These are phyloP conservation scores for Crax fasciolata DNA, from an alignment of 2,797 vertebrate genomes.

Conservation along the genomic window DNA sequence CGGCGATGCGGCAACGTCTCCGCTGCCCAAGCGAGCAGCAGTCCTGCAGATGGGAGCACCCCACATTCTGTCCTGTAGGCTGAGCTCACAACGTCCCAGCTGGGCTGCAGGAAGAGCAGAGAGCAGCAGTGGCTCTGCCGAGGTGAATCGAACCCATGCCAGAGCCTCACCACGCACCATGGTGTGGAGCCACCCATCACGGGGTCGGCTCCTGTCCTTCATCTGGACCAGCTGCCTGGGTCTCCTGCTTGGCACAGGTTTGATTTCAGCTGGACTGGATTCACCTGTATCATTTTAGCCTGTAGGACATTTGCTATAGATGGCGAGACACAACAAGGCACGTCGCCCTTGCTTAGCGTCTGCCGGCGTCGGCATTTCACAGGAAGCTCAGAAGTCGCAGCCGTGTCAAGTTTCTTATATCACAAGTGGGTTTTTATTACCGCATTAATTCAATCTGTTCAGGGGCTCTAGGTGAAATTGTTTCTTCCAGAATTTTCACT, in stretches of 20 bases:
- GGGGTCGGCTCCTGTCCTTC: background rate
- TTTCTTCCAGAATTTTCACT: background rate
- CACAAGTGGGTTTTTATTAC: background rate
- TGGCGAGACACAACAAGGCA: background rate
- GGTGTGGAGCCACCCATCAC: background rate
- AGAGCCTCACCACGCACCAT: no score
- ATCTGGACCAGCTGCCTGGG: background rate
- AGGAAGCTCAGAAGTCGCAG: background rate
- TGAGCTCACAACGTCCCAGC: fast-evolving
- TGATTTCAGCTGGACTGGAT: background rate
- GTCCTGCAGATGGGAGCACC: background rate
- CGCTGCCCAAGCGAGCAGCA: background rate
- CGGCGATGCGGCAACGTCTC: background rate
- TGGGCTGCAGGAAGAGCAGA: background rate
- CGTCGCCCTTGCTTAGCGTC: fast-evolving
- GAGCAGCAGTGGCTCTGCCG: fast-evolving
- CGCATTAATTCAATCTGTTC: background rate
- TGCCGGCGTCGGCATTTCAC: fast-evolving
- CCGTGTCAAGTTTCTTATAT: background rate
- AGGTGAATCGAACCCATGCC: no score
- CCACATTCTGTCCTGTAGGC: background rate
- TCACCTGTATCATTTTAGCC: background rate
- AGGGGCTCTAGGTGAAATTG: background rate
- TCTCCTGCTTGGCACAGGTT: background rate
- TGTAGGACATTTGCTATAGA: background rate